These are phyloP conservation scores for Cydia amplana DNA, from an alignment of 1,140 invertebrate species.

Conservation along the genomic window DNA sequence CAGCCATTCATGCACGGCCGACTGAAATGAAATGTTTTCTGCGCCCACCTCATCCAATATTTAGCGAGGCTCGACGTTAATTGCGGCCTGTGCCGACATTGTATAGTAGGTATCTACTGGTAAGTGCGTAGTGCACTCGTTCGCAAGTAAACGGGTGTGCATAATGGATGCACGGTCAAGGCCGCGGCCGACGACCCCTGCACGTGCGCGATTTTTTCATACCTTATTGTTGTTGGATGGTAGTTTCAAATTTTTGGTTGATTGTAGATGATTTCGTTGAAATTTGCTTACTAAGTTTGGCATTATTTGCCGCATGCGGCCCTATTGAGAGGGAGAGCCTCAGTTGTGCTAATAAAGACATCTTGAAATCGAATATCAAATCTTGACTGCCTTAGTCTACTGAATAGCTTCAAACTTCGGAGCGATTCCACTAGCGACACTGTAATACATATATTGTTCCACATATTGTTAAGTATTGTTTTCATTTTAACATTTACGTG, in stretches of 20 bases:
- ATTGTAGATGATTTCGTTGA: neutral
- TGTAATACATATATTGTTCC: too few relatives aligned
- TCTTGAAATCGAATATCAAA: too few relatives aligned
- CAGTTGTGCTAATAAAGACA: too few relatives aligned
- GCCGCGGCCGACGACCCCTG: conserved; percentile 59
- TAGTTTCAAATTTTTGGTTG: neutral
- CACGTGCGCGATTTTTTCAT: conserved; percentile 67
- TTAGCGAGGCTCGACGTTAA: conserved; percentile 24
- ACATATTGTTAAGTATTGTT: too few relatives aligned
- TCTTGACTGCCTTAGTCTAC: too few relatives aligned
- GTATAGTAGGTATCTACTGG: conserved; percentile 39
- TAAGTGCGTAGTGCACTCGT: conserved; percentile 63
- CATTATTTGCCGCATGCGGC: neutral
- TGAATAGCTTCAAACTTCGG: too few relatives aligned
- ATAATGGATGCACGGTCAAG: conserved; percentile 76
- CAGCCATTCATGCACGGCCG: conserved; percentile 7
- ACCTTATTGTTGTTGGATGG: conserved; percentile 35
- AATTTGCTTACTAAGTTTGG: neutral
- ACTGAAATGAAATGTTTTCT: conserved; percentile 18
- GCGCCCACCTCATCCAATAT: conserved; percentile 25
- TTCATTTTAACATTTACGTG: too few relatives aligned
- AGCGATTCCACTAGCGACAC: too few relatives aligned
- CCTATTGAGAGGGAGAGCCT: neutral
- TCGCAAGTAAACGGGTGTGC: conserved; percentile 67
- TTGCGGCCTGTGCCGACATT: conserved; percentile 37